A percentile compares a stretch with the other conserved stretches of the same genome.
Conservation (phyloP, 1,140 invertebrate genomes). For the Drosophila kurseongensis region DNA sequence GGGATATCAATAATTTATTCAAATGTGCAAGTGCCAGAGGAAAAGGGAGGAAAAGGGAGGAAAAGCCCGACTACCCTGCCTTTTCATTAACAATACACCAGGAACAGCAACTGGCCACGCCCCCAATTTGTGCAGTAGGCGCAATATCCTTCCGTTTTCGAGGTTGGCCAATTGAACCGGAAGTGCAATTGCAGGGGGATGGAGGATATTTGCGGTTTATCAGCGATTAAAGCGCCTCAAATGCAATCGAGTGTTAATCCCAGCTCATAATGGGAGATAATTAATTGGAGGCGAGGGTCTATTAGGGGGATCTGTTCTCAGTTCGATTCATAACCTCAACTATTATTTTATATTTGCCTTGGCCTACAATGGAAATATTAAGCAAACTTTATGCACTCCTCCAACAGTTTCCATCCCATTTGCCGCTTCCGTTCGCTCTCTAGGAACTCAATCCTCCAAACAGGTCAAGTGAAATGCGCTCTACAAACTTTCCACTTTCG, state of each 20-base stretch:
- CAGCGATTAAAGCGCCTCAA: slow-evolving; percentile 38
- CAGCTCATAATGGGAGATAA: slow-evolving; percentile 33
- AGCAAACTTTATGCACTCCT: slow-evolving; percentile 11
- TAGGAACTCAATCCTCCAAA: slow-evolving; percentile 25
- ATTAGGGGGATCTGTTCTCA: slow-evolving; percentile 2
- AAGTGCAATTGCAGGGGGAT: slow-evolving; percentile 8
- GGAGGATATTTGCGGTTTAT: slow-evolving; percentile 22
- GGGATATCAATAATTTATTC: slow-evolving; percentile 45
- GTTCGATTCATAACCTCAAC: slow-evolving; percentile 1
- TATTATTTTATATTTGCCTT: slow-evolving; percentile 15
- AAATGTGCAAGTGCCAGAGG: slow-evolving; percentile 9
- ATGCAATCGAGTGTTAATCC: slow-evolving; percentile 37
- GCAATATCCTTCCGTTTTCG: slow-evolving; percentile 40
- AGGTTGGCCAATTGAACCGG: slow-evolving; percentile 33
- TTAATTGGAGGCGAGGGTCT: slow-evolving; percentile 15
- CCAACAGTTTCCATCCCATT: slow-evolving; percentile 36
- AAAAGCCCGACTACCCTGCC: neutral
- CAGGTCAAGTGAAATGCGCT: slow-evolving; percentile 68
- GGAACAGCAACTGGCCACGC: neutral
- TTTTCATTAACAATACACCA: slow-evolving; percentile 34
- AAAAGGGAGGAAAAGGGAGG: neutral
- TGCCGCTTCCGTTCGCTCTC: slow-evolving; percentile 24
- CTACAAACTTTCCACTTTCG: slow-evolving; percentile 48
- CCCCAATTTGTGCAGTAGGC: slow-evolving; percentile 30
- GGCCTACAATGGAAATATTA: slow-evolving; percentile 50